Evolutionary conservation across 2,888 invertebrate genomes (phyloP), one percentile per base, ranked within the genome.

Genomic region (Lepidochitona cinerea): DNA sequence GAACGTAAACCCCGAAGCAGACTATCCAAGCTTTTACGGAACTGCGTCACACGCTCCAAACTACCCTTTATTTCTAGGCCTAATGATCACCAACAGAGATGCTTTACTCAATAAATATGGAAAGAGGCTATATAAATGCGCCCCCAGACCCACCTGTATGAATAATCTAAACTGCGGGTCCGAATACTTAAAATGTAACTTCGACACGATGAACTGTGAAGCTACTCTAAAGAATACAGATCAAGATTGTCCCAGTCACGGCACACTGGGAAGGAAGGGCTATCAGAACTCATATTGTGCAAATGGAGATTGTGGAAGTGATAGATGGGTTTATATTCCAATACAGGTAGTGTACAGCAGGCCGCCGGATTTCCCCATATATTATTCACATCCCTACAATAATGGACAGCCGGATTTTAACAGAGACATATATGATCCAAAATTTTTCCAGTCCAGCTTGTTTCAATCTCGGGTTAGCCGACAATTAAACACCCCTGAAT

Each of bases 281-380:
- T 64, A 54, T 36, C 87, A 87, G 75, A 87, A 87, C 70, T 81
- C 77, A 9, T 87, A 81, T 66, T 86, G 85, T 70, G 78, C 84
- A 1, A 80, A 86, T 72, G 83, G 84, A 18, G 64, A 71, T 1
- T 85, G 86, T 54, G 85, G 86, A 70, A 82, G 81, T 4, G 75
- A 78, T 67, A 79, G 82, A 37, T 87, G 86, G 87, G 85, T 80
- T 0, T 86, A 83, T 66, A 73, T 87, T 0, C 87, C 87, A 0
- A 83, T 86, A 0, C 82, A 85, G 72, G 77, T 87, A 14, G 79
- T 86, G n/a, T 83, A 79, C 26, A 83, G 81, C 36, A 72, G 87
- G 53, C 85, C 87, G 0, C 84, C 84, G 0, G 83, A 84, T 7
- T 84, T 77, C 67, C 66, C 37, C 6, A 73, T 68, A 6, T 86